Evolutionary conservation across 2,113 vertebrate genomes (phyloP), one percentile per base, ranked within the genome.

Genomic region (Aptenodytes patagonicus): DNA sequence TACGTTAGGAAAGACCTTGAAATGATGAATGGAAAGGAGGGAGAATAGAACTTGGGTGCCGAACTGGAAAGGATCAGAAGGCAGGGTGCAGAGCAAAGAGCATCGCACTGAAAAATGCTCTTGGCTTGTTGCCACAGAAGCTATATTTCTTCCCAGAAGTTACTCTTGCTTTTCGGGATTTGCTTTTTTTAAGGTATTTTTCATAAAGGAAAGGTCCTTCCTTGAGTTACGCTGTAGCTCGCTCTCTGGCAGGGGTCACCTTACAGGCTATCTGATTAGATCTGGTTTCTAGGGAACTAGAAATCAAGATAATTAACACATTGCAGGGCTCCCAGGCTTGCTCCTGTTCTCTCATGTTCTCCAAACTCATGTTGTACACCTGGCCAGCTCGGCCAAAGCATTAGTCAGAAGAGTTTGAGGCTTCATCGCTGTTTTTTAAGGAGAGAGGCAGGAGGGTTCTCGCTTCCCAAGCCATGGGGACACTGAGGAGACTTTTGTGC

Each of bases 81-180:
- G 28, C 38, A 38, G 51, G 31, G 40, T 12, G 24, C 36, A 51
- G 83, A 76, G 80, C 60, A 31, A 21, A 55, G 57, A 34, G 38
- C 1, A 1, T 24, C 6, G 9, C 31, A 4, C 65, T 66, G 47
- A 13, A 25, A 54, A n/a, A 29, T 12, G 8, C 32, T 0, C 32
- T 57, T 64, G 72, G 21, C 40, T 64, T 55, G 13, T 36, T 44
- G 51, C 75, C 70, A 16, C n/a, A 34, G 55, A 17, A 78, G n/a
- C 36, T 83, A 2, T 42, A 1, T 51, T 78, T 34, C 77, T 87
- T 71, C 42, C 55, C 62, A 54, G 47, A 66, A 68, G 22, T 83
- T 71, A 17, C 10, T 65, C 31, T 47, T 73, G 44, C 38, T 70
- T 64, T 61, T 28, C 0, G 16, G 68, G 47, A 40, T 83, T 68